phyloP scores from a whole-genome alignment of 2,113 vertebrate genomes.

The Choloepus hoffmanni region DNA sequence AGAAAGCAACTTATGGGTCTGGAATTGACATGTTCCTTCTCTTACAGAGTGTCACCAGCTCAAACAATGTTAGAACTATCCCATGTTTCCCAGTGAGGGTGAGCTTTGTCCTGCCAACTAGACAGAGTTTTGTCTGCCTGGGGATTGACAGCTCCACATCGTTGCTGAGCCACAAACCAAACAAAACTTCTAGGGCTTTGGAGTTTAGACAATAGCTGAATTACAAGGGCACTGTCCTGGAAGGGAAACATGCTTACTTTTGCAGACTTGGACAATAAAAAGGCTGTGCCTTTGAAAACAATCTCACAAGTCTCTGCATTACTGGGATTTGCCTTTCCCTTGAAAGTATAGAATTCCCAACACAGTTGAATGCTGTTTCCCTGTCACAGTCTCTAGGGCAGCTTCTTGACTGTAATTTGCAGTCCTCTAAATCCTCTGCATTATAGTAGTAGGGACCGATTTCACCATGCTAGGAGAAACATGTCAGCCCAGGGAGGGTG shows the following conservation, averaged over 20 bases:
- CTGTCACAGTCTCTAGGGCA: not conserved
- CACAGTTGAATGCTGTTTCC: not conserved
- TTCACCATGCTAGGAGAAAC: conserved; percentile 1
- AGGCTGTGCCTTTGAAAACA: conserved; percentile 63
- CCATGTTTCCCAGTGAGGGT: not conserved
- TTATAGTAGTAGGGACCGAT: not conserved
- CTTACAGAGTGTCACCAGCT: not conserved
- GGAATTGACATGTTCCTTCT: conserved; percentile 30
- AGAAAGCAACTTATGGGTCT: not conserved
- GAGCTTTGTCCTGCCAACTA: conserved; percentile 49
- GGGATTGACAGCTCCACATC: conserved; percentile 69
- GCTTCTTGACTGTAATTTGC: not conserved
- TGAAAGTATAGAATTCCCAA: conserved; percentile 45
- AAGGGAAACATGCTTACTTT: conserved; percentile 80
- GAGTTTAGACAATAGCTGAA: conserved; percentile 80
- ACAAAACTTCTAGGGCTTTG: conserved; percentile 78
- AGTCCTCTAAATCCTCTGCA: not conserved
- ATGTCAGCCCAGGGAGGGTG: not conserved
- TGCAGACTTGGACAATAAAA: conserved; percentile 79
- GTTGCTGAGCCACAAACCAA: conserved; percentile 74
- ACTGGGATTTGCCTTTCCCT: conserved; percentile 71
- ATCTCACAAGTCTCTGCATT: conserved; percentile 78
- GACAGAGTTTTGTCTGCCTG: conserved; percentile 50
- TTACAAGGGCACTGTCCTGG: conserved; percentile 77
- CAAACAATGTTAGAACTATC: conserved; percentile 9